phyloP scores from a whole-genome alignment of 2,113 vertebrate genomes.

The Phalacrocorax aristotelis region DNA sequence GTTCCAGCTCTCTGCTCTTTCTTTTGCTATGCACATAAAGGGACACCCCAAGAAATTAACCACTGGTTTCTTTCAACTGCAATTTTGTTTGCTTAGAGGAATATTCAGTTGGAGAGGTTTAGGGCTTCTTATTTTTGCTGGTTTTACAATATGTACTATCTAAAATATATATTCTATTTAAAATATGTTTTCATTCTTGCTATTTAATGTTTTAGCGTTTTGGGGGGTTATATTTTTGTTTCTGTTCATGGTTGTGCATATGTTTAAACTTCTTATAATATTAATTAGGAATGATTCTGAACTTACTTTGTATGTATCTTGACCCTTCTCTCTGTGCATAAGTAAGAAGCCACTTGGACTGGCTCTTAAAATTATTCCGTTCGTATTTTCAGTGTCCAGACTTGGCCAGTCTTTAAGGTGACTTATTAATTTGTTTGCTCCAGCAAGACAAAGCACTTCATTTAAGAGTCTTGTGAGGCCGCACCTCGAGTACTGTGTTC shows the following conservation, averaged over 20 bases:
- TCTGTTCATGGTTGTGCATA: not conserved
- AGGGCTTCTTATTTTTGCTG: not conserved
- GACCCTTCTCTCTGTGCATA: not conserved
- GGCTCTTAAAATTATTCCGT: not conserved
- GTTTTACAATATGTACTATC: not conserved
- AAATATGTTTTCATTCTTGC: not conserved
- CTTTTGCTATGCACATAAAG: conserved; percentile 18
- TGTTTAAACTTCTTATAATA: not conserved
- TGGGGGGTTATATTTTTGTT: not conserved
- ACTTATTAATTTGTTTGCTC: not conserved
- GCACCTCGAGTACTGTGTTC: too few species aligned
- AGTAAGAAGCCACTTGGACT: not conserved
- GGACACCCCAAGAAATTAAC: not conserved
- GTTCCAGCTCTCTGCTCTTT: not conserved
- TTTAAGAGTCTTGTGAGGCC: not conserved
- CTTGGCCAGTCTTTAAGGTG: not conserved
- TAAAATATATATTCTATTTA: not conserved
- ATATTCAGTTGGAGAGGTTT: not conserved
- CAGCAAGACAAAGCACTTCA: not conserved
- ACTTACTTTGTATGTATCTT: not conserved
- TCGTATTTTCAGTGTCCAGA: not conserved
- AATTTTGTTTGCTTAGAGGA: not conserved
- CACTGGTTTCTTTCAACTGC: not conserved
- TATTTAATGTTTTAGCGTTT: not conserved
- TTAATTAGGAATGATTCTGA: not conserved